Evolutionary conservation across 2,888 invertebrate species (phyloP).

Genomic region (Epiperipatus broadwayi): DNA sequence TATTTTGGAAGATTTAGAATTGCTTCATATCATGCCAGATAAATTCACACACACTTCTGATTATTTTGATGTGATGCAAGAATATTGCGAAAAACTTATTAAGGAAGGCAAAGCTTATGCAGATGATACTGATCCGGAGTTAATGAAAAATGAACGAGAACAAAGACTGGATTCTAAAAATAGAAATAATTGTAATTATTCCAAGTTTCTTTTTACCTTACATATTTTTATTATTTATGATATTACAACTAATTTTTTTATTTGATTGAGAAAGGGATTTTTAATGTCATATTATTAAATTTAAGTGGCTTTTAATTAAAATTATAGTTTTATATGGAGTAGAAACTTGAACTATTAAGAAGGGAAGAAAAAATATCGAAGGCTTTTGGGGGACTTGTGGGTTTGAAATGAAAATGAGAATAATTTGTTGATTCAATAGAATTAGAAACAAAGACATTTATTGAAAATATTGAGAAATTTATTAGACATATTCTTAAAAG

Average conservation of each 20-base stretch:
- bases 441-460: too few species aligned
- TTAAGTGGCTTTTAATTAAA: neutral
- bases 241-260: neutral
- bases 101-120: conserved; percentile 80
- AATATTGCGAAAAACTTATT: conserved; percentile 67
- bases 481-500: too few species aligned
- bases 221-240: too few species aligned
- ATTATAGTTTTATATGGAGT: too few species aligned
- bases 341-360: too few species aligned
- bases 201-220: neutral
- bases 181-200: conserved; percentile 53
- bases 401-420: too few species aligned
- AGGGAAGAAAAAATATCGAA: too few species aligned
- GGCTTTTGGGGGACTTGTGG: too few species aligned
- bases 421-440: too few species aligned
- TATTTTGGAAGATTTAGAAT: conserved; percentile 74
- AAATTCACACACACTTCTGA: conserved; percentile 85
- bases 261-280: neutral
- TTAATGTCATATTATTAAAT: neutral
- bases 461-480: too few species aligned
- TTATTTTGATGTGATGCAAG: conserved; percentile 78
- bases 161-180: conserved; percentile 64
- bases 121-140: conserved; percentile 81
- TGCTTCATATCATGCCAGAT: conserved; percentile 81
- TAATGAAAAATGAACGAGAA: conserved; percentile 86